A percentile compares a stretch with the other conserved stretches of the same genome.
Evolutionary conservation across 2,797 vertebrate species (phyloP).

Genomic region (Spheniscus humboldti): DNA sequence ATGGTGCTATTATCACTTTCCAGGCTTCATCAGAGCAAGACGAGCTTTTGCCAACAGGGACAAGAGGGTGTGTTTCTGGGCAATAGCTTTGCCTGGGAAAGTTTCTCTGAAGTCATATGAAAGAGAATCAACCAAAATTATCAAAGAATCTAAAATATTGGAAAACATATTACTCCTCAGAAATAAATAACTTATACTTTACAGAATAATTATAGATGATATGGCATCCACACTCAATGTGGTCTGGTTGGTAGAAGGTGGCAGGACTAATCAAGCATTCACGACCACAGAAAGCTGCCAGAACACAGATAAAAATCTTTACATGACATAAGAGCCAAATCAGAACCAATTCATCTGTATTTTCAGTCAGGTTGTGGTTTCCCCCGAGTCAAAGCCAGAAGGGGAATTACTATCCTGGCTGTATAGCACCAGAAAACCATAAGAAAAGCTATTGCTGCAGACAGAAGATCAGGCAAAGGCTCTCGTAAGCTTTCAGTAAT

Average conservation of each 20-base stretch:
- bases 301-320: neutral
- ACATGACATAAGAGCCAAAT: neutral
- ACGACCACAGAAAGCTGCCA: fast-evolving
- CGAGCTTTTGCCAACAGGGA: neutral
- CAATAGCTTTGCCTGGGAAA: neutral
- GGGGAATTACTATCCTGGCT: neutral
- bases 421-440: neutral
- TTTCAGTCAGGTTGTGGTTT: neutral
- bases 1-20: neutral
- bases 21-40: neutral
- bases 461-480: neutral
- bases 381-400: neutral
- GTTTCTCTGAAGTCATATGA: neutral
- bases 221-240: neutral
- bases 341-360: neutral
- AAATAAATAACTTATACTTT: neutral
- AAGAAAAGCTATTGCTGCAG: neutral
- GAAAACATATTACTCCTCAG: neutral
- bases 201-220: neutral
- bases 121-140: neutral
- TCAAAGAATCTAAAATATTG: neutral
- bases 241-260: neutral
- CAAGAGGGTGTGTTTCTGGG: neutral
- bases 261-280: neutral
- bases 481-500: neutral